Evolutionary conservation across 2,888 invertebrate genomes (phyloP), one percentile per base, ranked within the genome.

Genomic region (Uropetala carovei): DNA sequence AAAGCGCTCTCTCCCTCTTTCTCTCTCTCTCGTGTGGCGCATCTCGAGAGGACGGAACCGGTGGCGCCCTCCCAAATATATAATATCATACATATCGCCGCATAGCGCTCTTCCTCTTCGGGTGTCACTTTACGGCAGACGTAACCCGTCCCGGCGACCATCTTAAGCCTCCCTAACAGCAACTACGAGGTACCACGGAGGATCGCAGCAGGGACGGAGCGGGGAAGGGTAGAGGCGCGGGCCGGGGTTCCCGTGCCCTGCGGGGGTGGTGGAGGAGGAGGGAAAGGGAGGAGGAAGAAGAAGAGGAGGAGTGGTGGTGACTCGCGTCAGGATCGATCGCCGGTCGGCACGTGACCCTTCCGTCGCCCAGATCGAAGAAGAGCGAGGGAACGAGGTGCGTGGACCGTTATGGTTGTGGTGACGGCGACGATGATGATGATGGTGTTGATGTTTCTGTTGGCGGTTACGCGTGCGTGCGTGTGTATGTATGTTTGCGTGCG

Each of bases 351-450:
- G 75, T 75, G 75, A 75, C 43, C 43, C 43, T 43, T 27, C 75
- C 75, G 22, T 27, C 75, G 75, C 22, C 68, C 68, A 75, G 75
- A 75, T 75, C 75, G 75, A 75, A 75, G 75, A 75, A 75, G 75
- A 75, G 75, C 22, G 75, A 27, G 27, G 75, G 75, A 75, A 75
- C 22, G 22, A 75, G 75, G 75, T 75, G 75, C 75, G 75, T 75
- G 75, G 75, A 27, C 75, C 75, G 14, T 22, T n/a, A 27, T 22
- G 75, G 11, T n/a, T n/a, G 75, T 75, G 75, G 27, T 75, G 75
- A 10, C 7, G 68, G 22, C n/a, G 75, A n/a, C 22, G 75, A 7
- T 1, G 68, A n/a, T 13, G 68, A 27, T 75, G 75, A 13, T 22
- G 22, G 22, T 75, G 11, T 75, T 68, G 22, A 27, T 75, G 11